phyloP scores from a whole-genome alignment of 1,140 invertebrate species.

The Drosophila sulfurigaster region DNA sequence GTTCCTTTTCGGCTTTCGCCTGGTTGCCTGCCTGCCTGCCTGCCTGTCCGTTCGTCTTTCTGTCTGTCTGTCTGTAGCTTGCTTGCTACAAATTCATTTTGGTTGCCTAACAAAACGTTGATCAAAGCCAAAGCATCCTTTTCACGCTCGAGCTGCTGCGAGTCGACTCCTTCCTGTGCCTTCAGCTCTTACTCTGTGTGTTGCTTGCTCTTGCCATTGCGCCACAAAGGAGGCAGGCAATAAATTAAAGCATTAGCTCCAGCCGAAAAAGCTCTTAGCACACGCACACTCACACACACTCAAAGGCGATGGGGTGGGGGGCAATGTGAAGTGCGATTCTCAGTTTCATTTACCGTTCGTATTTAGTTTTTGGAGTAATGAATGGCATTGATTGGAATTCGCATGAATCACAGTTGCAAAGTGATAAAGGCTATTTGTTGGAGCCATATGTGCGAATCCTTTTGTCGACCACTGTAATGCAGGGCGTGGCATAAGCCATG shows the following conservation, averaged over 20 bases:
- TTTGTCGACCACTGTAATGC: constrained; percentile 14
- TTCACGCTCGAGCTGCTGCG: constrained; percentile 64
- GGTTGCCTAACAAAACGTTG: constrained; percentile 77
- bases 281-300: constrained; percentile 29
- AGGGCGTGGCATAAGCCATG: constrained; percentile 39
- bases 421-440: constrained; percentile 70
- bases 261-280: constrained; percentile 69
- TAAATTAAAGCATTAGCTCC: constrained; percentile 76
- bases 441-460: constrained; percentile 17
- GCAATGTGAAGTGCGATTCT: neutral
- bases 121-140: constrained; percentile 79
- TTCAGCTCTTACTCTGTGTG: neutral
- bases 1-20: constrained; percentile 5
- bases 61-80: constrained; percentile 49
- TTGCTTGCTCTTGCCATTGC: constrained; percentile 9
- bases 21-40: neutral
- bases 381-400: constrained; percentile 78
- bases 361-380: constrained; percentile 77
- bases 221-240: constrained; percentile 68
- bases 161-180: neutral
- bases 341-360: constrained; percentile 64
- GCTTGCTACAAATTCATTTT: constrained; percentile 72
- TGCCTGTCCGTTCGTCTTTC: constrained; percentile 17
- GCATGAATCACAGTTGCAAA: constrained; percentile 76
- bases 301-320: neutral